Conservation (phyloP, 2,113 vertebrate species). For the Crotalus tigris region DNA sequence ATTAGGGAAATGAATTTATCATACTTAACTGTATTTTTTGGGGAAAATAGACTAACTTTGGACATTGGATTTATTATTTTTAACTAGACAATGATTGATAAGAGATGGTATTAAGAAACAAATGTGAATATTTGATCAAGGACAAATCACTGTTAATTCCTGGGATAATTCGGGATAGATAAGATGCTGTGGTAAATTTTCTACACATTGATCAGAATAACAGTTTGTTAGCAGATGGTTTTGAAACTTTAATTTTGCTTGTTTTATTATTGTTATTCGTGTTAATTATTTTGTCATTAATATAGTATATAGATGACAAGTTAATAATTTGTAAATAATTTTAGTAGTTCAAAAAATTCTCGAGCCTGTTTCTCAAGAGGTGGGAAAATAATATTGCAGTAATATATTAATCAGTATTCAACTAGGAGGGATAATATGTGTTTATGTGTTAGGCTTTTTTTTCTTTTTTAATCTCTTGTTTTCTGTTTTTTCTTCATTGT, state of each 20-base stretch:
- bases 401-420: neutral
- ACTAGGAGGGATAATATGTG: neutral
- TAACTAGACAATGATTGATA: neutral
- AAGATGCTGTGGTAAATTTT: too few relatives aligned
- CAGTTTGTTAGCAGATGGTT: too few relatives aligned
- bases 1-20: neutral
- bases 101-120: neutral
- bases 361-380: neutral
- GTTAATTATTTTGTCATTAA: neutral
- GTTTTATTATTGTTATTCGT: neutral
- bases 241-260: too few relatives aligned
- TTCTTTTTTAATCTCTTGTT: too few relatives aligned
- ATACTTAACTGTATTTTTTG: neutral
- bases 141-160: neutral
- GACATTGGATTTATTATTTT: neutral
- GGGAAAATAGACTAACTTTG: neutral
- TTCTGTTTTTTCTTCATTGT: too few relatives aligned
- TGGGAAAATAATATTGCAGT: neutral
- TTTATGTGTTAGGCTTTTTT: too few relatives aligned
- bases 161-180: too few relatives aligned
- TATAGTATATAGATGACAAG: neutral
- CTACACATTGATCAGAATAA: too few relatives aligned
- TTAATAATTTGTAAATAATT: neutral
- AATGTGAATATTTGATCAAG: neutral
- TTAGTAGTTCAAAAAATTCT: neutral